phyloP scores from a whole-genome alignment of 2,888 invertebrate species.

The Rugalucina vietnamica region DNA sequence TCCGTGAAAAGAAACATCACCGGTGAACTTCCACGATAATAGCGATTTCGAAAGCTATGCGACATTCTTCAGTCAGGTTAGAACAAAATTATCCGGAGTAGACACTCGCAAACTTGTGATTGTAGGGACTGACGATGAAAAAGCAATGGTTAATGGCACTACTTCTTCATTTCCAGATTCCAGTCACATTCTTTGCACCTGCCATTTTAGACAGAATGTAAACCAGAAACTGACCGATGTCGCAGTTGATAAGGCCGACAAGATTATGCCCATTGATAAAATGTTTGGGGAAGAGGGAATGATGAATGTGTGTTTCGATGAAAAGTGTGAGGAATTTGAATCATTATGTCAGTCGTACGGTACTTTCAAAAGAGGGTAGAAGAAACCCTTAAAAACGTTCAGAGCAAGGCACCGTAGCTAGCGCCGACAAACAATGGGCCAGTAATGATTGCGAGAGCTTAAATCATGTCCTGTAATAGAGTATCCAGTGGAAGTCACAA shows the following conservation, averaged over 20 bases:
- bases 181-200: conserved; percentile 35
- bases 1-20: too few species aligned
- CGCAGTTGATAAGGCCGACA: neutral
- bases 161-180: conserved; percentile 5
- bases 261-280: neutral
- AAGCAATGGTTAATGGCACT: conserved; percentile 34
- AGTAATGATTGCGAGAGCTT: neutral
- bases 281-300: conserved; percentile 28
- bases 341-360: neutral
- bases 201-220: conserved; percentile 36
- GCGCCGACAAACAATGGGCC: neutral
- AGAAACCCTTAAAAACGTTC: neutral
- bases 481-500: neutral
- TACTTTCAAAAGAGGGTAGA: neutral
- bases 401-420: neutral
- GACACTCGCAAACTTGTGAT: conserved; percentile 20
- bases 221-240: conserved; percentile 26
- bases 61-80: conserved; percentile 36
- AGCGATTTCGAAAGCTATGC: conserved; percentile 48
- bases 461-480: neutral
- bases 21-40: conserved; percentile 46
- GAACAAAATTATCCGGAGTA: neutral
- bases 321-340: neutral
- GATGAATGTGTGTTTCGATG: conserved; percentile 13
- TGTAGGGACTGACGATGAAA: conserved; percentile 36